Evolutionary conservation across 2,888 invertebrate genomes (phyloP).

Genomic region (Hypercompe scribonia): DNA sequence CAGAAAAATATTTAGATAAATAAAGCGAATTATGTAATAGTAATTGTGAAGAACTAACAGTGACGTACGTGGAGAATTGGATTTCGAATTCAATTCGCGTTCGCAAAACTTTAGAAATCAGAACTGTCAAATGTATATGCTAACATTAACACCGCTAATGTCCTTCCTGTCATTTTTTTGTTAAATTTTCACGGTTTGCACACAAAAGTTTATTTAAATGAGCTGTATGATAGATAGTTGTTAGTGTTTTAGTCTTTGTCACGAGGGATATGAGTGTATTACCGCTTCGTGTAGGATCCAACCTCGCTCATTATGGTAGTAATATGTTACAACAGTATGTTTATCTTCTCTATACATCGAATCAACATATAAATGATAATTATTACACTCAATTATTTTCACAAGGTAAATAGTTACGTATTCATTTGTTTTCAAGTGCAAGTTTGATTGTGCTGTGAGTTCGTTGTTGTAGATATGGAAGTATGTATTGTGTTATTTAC

Average conservation of each 20-base stretch:
- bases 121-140: conserved; percentile 36
- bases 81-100: conserved; percentile 17
- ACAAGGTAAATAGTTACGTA: conserved; percentile 44
- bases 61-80: conserved; percentile 22
- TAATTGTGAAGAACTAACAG: not conserved
- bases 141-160: conserved; percentile 36
- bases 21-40: not conserved
- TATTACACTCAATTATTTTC: conserved; percentile 45
- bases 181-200: conserved; percentile 46
- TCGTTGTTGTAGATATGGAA: not conserved
- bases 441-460: conserved; percentile 18
- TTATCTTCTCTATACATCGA: conserved; percentile 54
- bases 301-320: conserved; percentile 53
- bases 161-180: conserved; percentile 50
- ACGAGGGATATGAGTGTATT: conserved; percentile 43
- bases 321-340: conserved; percentile 49
- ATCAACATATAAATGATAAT: conserved; percentile 54
- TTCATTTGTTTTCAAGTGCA: conserved; percentile 45
- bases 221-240: conserved; percentile 34
- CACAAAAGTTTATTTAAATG: conserved; percentile 50
- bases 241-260: conserved; percentile 39
- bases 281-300: conserved; percentile 49
- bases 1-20: not conserved
- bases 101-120: conserved; percentile 33
- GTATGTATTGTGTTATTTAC: not conserved